Conservation (phyloP, 2,888 invertebrate species). For the Sinohyriopsis cumingii region DNA sequence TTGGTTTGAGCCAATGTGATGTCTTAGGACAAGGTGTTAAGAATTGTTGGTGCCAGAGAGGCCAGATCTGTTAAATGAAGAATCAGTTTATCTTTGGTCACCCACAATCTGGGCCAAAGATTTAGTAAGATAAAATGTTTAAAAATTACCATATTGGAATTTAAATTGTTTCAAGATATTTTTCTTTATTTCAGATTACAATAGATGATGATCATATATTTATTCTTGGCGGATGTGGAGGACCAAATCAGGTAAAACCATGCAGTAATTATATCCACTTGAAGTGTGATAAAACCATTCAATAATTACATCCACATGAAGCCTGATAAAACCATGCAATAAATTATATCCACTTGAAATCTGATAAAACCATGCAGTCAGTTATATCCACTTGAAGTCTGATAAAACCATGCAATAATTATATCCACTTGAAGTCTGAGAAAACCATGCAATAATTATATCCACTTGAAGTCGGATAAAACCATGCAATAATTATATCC, state of each 20-base stretch:
- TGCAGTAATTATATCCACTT: too few species aligned
- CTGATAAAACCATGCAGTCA: conserved; percentile 46
- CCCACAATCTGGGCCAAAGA: too few species aligned
- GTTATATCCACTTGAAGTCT: conserved; percentile 70
- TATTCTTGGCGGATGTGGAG: conserved; percentile 83
- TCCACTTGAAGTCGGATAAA: conserved; percentile 72
- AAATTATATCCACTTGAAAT: conserved; percentile 70
- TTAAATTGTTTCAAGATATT: too few species aligned
- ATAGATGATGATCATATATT: conserved; percentile 84
- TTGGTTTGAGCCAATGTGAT: too few species aligned
- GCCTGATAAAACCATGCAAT: conserved; percentile 66
- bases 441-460: background rate
- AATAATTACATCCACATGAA: conserved; percentile 55
- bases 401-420: conserved; percentile 33
- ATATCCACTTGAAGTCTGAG: conserved; percentile 72
- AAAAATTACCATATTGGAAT: too few species aligned
- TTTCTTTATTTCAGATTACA: conserved; percentile 73
- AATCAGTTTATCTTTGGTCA: too few species aligned
- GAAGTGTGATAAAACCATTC: conserved; percentile 14
- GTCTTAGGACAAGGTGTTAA: too few species aligned
- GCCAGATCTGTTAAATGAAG: too few species aligned
- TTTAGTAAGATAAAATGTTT: too few species aligned
- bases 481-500: too few species aligned
- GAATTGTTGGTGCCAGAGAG: too few species aligned
- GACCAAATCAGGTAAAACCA: conserved; percentile 77